Conservation (phyloP, 2,888 invertebrate species). For the Drosophila nr. perissopoda region DNA sequence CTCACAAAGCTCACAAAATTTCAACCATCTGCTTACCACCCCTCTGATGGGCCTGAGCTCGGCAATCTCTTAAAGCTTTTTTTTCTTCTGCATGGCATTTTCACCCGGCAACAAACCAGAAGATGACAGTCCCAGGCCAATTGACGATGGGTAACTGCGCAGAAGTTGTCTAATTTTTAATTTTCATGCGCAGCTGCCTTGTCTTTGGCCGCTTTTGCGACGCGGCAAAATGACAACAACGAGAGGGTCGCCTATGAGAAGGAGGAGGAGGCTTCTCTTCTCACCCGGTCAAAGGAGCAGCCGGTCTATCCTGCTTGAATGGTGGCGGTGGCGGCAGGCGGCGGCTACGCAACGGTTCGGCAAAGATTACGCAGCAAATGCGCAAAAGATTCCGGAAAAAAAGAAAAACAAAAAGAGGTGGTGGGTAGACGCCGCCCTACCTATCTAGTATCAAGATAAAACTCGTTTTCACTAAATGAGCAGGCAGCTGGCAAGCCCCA, state of each 20-base stretch:
- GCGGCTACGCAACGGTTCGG: conserved; percentile 27
- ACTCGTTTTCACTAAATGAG: conserved; percentile 74
- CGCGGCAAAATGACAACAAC: conserved; percentile 24
- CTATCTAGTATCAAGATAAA: conserved; percentile 27
- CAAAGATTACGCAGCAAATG: conserved; percentile 42
- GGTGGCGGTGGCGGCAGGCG: conserved; percentile 70
- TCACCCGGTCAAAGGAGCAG: conserved; percentile 67
- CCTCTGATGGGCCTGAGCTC: conserved; percentile 11
- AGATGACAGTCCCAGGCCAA: conserved; percentile 47
- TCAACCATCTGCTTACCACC: conserved; percentile 45
- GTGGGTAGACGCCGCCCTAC: conserved; percentile 49
- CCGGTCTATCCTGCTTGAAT: conserved; percentile 61
- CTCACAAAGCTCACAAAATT: conserved; percentile 51
- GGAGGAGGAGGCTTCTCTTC: conserved; percentile 42
- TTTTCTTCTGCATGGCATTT: conserved; percentile 3
- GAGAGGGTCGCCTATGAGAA: conserved; percentile 30
- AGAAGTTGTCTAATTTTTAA: conserved; percentile 60
- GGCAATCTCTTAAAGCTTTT: conserved; percentile 29
- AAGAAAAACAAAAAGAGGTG: conserved; percentile 45
- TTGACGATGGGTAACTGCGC: conserved; percentile 45
- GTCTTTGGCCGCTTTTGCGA: conserved; percentile 39
- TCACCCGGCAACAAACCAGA: conserved; percentile 27
- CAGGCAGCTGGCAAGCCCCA: conserved; percentile 53
- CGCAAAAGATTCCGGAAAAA: conserved; percentile 55
- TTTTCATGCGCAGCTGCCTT: conserved; percentile 72